These are phyloP conservation scores for Arge pagana DNA, from an alignment of 2,888 invertebrate species.

Conservation along the genomic window DNA sequence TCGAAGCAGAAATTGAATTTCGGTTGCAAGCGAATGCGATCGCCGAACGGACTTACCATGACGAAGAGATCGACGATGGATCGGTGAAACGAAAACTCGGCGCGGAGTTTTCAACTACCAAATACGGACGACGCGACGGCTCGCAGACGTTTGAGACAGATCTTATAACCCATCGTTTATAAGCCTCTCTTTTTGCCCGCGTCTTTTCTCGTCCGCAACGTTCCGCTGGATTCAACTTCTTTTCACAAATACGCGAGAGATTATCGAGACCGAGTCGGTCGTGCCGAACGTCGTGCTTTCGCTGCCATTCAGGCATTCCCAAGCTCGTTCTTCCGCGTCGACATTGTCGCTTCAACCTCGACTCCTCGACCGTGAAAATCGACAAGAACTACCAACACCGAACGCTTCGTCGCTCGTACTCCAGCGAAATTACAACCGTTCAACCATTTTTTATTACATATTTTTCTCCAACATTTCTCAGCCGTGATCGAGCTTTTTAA, in stretches of 20 bases:
- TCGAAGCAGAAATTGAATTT: neutral
- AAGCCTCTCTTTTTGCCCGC: too few species aligned
- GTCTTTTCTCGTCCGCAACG: conserved; percentile 27
- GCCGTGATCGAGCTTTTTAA: too few species aligned
- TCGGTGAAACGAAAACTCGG: neutral
- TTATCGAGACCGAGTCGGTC: conserved; percentile 30
- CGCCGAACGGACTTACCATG: conserved; percentile 11
- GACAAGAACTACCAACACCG: conserved; percentile 8
- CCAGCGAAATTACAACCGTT: too few species aligned
- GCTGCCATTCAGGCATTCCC: too few species aligned
- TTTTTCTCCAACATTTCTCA: too few species aligned
- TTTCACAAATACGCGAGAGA: conserved; percentile 27
- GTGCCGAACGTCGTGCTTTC: conserved; percentile 41
- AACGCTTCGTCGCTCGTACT: too few species aligned
- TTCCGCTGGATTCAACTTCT: conserved; percentile 21
- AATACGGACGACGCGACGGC: neutral
- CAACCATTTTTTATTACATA: too few species aligned
- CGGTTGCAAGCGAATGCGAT: too few species aligned
- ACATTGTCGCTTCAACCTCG: conserved; percentile 31
- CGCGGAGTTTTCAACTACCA: neutral
- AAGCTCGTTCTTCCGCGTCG: conserved; percentile 8
- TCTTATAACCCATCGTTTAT: conserved; percentile 35
- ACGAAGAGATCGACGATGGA: neutral
- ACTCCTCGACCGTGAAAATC: conserved; percentile 17
- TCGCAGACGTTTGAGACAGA: conserved; percentile 26